Conservation (phyloP, 2,888 invertebrate genomes). For the Thymelicus sylvestris region DNA sequence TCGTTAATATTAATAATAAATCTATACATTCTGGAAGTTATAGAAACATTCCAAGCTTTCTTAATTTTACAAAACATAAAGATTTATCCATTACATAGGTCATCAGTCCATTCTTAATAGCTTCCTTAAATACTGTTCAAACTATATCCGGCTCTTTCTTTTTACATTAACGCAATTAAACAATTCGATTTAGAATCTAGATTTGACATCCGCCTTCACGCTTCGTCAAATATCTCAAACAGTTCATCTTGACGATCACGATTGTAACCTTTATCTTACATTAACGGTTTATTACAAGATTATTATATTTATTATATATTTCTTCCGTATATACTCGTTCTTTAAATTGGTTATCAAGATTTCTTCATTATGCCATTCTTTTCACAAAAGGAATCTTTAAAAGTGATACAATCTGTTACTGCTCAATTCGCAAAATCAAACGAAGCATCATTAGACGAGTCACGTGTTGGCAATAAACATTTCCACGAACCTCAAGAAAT, state of each 20-base stretch:
- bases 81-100: not conserved
- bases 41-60: no score
- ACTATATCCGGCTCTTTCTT: conserved; percentile 7
- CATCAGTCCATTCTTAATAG: not conserved
- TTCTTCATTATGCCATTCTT: no score
- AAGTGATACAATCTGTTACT: no score
- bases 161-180: conserved; percentile 34
- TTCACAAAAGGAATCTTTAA: no score
- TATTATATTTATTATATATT: not conserved
- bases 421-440: conserved; percentile 1
- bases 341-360: no score
- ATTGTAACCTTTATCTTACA: conserved; percentile 48
- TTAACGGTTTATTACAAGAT: conserved; percentile 5
- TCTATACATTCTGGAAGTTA: no score
- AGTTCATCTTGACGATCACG: conserved; percentile 50
- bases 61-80: no score
- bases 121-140: conserved; percentile 4
- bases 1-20: no score
- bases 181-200: conserved; percentile 40
- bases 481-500: conserved; percentile 25
- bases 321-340: not conserved
- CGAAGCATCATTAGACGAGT: conserved; percentile 2
- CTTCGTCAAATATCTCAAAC: conserved; percentile 46
- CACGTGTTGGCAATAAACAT: conserved; percentile 13
- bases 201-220: conserved; percentile 48